Percentiles rank a stretch among this genome's conserved stretches.
phyloP scores from a whole-genome alignment of 2,113 vertebrate species.

The Marcusenius ussheri region DNA sequence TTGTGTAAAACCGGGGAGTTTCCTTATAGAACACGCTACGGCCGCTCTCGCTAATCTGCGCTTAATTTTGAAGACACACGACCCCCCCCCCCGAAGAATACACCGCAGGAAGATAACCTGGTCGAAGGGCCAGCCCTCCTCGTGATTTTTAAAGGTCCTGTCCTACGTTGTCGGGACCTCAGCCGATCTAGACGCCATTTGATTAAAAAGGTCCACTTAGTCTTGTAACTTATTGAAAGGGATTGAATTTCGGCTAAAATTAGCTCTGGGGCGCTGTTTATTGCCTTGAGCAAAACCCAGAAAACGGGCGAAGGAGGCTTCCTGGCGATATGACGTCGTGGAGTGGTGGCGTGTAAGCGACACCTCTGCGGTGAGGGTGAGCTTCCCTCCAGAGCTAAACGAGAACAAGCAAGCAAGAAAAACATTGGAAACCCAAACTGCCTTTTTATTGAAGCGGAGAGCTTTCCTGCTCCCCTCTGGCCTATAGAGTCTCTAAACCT shows the following conservation, averaged over 20 bases:
- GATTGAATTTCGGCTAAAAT: slow-evolving; percentile 70
- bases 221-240: slow-evolving; percentile 55
- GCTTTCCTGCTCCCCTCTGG: slow-evolving; percentile 38
- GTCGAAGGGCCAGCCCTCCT: not conserved
- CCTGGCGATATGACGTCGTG: slow-evolving; percentile 55
- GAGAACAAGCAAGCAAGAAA: slow-evolving; percentile 50
- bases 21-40: not conserved
- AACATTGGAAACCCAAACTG: slow-evolving; percentile 59
- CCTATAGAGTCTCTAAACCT: slow-evolving; percentile 48
- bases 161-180: slow-evolving; percentile 46
- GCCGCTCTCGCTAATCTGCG: not conserved
- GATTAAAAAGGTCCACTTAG: slow-evolving; percentile 66
- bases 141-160: not conserved
- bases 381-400: slow-evolving; percentile 48
- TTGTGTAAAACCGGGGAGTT: not conserved
- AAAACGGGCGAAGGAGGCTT: slow-evolving; percentile 50
- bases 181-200: slow-evolving; percentile 60
- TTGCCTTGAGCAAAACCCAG: slow-evolving; percentile 61
- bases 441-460: slow-evolving; percentile 52
- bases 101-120: not conserved
- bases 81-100: not conserved
- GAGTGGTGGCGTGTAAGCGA: slow-evolving; percentile 52
- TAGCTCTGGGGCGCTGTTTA: slow-evolving; percentile 72
- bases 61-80: not conserved
- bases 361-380: slow-evolving; percentile 34